Evolutionary conservation across 2,113 vertebrate species (phyloP), one percentile per base, ranked within the genome.

Genomic region (Sinocyclocheilus anophthalmus): DNA sequence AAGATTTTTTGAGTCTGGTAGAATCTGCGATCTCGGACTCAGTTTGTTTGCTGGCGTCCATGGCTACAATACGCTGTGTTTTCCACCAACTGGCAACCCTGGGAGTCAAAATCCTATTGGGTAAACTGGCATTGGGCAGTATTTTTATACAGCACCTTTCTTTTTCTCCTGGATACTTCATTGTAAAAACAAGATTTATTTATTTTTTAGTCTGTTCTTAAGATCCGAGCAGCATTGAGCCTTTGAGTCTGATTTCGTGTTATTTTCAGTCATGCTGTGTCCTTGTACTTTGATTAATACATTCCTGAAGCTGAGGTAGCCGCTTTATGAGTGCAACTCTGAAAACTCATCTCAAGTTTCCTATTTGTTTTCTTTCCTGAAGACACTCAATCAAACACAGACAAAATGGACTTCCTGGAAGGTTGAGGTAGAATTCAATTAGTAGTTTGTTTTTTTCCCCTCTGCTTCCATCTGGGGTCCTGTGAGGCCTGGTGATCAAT

Each of bases 401-500:
- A 87, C 82, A 80, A 82, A 92, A 89, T 90, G 79, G 90, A 91
- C 90, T 93, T 92, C 87, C 89, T 92, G 89, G 89, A 85, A 88
- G 87, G 87, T 83, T 87, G 86, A 90, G 45, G 26, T 89, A 87
- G 88, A 87, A 63, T 92, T 90, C 91, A 93, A 94, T 94, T 93
- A 93, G 37, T 90, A 92, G 93, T 92, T 93, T 90, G 93, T 88
- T 24, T 50, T 3, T 50, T 11, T 90, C 50, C 57, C 30, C 63
- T 24, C 14, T 69, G 33, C 91, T n/a, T 94, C 90, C 90, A 91
- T 93, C 90, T 89, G 42, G 86, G 89, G 90, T 77, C 86, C 89
- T 94, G 91, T 87, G 90, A 92, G 91, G 91, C 90, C 91, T 84
- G 93, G 88, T 92, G 91, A 93, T 95, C 91, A 92, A 88, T 92